Evolutionary conservation across 2,888 invertebrate genomes (phyloP), one percentile per base, ranked within the genome.

Genomic region (Cheilosia grossa): DNA sequence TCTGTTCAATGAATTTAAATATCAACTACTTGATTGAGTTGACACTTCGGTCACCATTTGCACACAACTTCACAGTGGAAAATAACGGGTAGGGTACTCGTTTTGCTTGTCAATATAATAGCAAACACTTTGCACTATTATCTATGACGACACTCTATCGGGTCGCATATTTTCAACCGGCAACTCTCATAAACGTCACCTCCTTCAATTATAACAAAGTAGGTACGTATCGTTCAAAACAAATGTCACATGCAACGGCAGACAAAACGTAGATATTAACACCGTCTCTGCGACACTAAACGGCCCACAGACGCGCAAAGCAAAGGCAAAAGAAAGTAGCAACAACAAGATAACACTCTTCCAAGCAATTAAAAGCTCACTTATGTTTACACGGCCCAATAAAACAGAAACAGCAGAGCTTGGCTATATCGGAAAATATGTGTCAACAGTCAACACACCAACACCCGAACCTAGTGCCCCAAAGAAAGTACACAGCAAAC

Each of bases 371-470:
- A 78, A 78, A 78, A 82, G 78, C 78, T 78, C 64, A 40, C 21
- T 63, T 58, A 61, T 54, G 59, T 66, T 33, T 67, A 53, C 40
- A 58, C 51, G 6, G 37, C 24, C 61, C 19, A 51, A 49, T 53
- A 51, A 30, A 51, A 17, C 51, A 49, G 27, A 30, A 51, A 17
- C 51, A 49, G 21, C 27, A 59, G 58, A 47, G 67, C 54, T 67
- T 59, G 66, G 53, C 61, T 54, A 53, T 67, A 58, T 56, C 54
- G 30, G n/a, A n/a, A 78, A 73, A 82, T 73, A 73, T 82, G 40
- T 82, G 82, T 78, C 82, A 78, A 78, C 78, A 78, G 82, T 78
- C 82, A 78, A 78, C 78, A 78, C 44, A 53, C 78, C 37, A 51
- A 58, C 73, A 66, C 53, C 53, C 53, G 61, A 61, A 72, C 59